Evolutionary conservation across 2,113 vertebrate genomes (phyloP).

Genomic region (Axis porcinus): DNA sequence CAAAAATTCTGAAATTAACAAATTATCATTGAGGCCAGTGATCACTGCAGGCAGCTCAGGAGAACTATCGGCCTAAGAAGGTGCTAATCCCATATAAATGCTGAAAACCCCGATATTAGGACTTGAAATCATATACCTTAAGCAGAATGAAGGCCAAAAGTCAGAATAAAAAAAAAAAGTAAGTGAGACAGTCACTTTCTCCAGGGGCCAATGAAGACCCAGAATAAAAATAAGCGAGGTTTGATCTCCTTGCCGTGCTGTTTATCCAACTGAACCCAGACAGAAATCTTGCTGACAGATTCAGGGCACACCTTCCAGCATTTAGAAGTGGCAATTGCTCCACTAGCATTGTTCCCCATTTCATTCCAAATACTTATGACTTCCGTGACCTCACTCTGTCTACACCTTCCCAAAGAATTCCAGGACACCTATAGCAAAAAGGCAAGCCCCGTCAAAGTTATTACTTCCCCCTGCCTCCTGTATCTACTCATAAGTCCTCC

Average conservation of each 20-base stretch:
- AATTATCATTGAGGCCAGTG: not conserved
- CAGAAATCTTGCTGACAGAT: slow-evolving; percentile 81
- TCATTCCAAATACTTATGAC: slow-evolving; percentile 68
- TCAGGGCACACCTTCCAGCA: slow-evolving; percentile 76
- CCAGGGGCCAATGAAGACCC: slow-evolving; percentile 62
- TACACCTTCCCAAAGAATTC: slow-evolving; percentile 76
- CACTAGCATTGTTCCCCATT: slow-evolving; percentile 64
- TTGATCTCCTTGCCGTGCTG: slow-evolving; percentile 75
- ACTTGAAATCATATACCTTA: slow-evolving; percentile 52
- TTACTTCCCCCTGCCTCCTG: slow-evolving; percentile 2
- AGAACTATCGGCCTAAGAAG: slow-evolving; percentile 57
- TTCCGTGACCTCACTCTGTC: slow-evolving; percentile 78
- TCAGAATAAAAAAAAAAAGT: slow-evolving; percentile 62
- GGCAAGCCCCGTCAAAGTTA: slow-evolving; percentile 32
- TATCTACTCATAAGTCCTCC: slow-evolving; percentile 30
- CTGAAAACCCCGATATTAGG: slow-evolving; percentile 45
- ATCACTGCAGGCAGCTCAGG: slow-evolving; percentile 35
- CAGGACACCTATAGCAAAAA: slow-evolving; percentile 72
- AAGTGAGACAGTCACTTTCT: slow-evolving; percentile 72
- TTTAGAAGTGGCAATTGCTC: slow-evolving; percentile 69
- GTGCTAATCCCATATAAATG: slow-evolving; percentile 68
- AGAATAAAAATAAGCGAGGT: slow-evolving; percentile 67
- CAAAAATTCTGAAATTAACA: slow-evolving; percentile 61
- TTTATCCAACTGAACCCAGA: slow-evolving; percentile 71
- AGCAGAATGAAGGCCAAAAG: slow-evolving; percentile 58